Percentiles rank a stretch among this genome's conserved stretches.
phyloP scores from a whole-genome alignment of 2,797 vertebrate genomes.

The Sylvilagus floridanus region DNA sequence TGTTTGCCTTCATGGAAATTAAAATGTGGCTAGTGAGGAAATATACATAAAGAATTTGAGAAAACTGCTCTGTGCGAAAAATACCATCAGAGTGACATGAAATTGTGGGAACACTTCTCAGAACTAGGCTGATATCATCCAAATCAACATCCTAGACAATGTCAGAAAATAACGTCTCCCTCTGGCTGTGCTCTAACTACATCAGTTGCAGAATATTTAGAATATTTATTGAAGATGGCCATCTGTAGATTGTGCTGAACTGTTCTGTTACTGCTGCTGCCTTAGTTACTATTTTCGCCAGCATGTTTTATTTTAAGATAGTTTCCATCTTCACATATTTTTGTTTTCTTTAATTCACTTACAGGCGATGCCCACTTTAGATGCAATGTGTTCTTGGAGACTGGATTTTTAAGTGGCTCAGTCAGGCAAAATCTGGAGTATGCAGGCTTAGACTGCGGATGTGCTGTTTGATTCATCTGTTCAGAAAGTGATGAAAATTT shows the following conservation, averaged over 20 bases:
- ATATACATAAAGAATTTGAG: not conserved
- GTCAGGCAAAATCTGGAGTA: not conserved
- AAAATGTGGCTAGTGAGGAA: not conserved
- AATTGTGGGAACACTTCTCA: not conserved
- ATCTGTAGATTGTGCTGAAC: constrained; percentile 23
- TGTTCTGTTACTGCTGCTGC: constrained; percentile 37
- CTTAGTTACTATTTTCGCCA: constrained; percentile 76
- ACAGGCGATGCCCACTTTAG: not conserved
- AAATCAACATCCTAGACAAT: not conserved
- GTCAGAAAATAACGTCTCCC: not conserved
- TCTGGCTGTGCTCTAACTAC: not conserved
- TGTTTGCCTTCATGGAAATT: not conserved
- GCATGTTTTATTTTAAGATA: constrained; percentile 68
- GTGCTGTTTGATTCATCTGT: not conserved
- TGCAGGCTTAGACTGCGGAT: fast-evolving
- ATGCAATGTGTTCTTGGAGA: not conserved
- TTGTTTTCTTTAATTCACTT: constrained; percentile 51
- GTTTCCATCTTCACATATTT: constrained; percentile 47
- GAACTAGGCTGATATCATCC: not conserved
- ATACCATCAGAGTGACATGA: not conserved
- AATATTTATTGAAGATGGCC: constrained; percentile 27
- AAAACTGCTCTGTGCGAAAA: not conserved
- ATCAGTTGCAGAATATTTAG: constrained; percentile 39
- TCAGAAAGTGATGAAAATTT: not conserved
- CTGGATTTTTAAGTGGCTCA: not conserved